phyloP scores from a whole-genome alignment of 2,797 vertebrate genomes.

The Microcaecilia unicolor region DNA sequence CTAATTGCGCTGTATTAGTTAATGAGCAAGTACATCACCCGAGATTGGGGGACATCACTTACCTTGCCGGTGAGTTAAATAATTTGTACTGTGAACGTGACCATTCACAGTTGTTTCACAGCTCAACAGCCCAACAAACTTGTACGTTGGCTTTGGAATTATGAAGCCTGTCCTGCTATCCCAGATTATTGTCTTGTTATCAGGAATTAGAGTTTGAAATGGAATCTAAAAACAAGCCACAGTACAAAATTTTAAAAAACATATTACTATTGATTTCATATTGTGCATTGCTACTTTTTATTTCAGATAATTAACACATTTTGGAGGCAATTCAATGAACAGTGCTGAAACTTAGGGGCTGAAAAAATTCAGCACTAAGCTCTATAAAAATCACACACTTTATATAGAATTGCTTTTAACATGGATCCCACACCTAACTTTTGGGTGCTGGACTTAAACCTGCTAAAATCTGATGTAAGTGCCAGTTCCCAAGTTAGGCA shows the following conservation, averaged over 20 bases:
- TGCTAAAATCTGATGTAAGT: too few relatives aligned
- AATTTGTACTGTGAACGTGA: conserved; percentile 52
- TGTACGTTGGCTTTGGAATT: conserved; percentile 68
- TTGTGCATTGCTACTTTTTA: too few relatives aligned
- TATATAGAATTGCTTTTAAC: too few relatives aligned
- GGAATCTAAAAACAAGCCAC: conserved; percentile 52
- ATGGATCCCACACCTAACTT: too few relatives aligned
- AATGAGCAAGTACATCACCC: neutral
- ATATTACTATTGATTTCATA: too few relatives aligned
- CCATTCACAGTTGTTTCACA: conserved; percentile 64
- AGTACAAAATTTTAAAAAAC: conserved; percentile 15
- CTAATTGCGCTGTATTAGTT: too few relatives aligned
- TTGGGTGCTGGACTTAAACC: too few relatives aligned
- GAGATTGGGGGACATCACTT: conserved; percentile 12
- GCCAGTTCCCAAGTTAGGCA: too few relatives aligned
- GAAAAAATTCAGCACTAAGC: too few relatives aligned
- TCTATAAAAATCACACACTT: too few relatives aligned
- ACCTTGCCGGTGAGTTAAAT: conserved; percentile 75
- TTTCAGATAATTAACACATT: neutral
- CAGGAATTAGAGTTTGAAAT: conserved; percentile 45
- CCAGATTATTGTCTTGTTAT: conserved; percentile 77
- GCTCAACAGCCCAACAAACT: conserved; percentile 71
- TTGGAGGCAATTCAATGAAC: too few relatives aligned
- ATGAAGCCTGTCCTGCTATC: conserved; percentile 78
- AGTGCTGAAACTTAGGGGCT: too few relatives aligned